Conservation (phyloP, 2,113 vertebrate genomes). For the Ifrita kowaldi region DNA sequence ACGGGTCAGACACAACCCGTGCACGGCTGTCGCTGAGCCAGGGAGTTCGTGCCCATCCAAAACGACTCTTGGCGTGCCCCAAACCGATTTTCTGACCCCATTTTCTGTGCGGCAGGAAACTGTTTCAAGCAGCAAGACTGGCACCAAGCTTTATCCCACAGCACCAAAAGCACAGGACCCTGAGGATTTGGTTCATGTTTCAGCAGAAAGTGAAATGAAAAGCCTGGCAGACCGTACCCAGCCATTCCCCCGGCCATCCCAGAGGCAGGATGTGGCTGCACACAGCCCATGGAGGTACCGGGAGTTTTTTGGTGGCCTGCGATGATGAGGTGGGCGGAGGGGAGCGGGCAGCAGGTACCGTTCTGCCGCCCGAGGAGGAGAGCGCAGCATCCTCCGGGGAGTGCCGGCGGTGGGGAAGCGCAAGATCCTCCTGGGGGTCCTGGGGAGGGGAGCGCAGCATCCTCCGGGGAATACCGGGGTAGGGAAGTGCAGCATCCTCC, state of each 20-base stretch:
- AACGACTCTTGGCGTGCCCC: rapidly evolving
- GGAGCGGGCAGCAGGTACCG: not conserved
- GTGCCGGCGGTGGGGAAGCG: not conserved
- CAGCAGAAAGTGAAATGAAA: not conserved
- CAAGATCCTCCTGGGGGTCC: not conserved
- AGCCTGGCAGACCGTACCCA: rapidly evolving
- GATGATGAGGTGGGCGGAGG: not conserved
- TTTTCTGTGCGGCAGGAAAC: not conserved
- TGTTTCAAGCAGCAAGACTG: rapidly evolving
- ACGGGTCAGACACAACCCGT: rapidly evolving
- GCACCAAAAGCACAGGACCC: not conserved
- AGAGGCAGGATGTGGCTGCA: not conserved
- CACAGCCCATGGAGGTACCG: not conserved
- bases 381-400: not conserved
- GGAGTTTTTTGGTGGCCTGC: not conserved
- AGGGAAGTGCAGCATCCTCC: not conserved
- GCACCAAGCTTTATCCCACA: rapidly evolving
- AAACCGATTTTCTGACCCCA: not conserved
- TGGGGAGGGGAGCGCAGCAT: not conserved
- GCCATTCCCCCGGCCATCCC: rapidly evolving
- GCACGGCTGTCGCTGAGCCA: rapidly evolving
- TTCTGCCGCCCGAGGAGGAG: not conserved
- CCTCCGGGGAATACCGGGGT: not conserved
- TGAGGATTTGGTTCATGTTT: not conserved
- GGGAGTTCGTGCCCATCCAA: not conserved